Base-by-base conservation (phyloP, 92 coral and sea anemone species). In the Desmophyllum pertusum region DNA sequence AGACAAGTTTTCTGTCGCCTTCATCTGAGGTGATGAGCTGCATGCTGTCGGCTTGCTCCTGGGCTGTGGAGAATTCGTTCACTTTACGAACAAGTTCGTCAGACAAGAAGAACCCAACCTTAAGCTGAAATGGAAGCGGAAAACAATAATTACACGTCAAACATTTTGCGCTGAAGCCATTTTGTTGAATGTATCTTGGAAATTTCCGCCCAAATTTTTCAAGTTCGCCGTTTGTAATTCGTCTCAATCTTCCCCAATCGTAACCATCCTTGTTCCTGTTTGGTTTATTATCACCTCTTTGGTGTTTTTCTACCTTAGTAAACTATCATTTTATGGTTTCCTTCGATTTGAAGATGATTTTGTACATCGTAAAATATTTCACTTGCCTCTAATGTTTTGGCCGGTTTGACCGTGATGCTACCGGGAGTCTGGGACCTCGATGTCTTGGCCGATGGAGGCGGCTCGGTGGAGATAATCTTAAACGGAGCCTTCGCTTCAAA, bases 391-490 rank as follows among this genome's bases (percentile, higher is more conserved):
- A 94, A 59, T 53, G 92, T 96, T 84, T 90, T 91, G 79, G 90
- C 87, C 14, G 99, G 99, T 78, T 96, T 94, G 66, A 94, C 73
- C 25, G 95, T 92, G 48, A 92, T 73, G 75, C 84, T 75, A 0
- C 95, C 94, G 41, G 81, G 48, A 41, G 93, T 43, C 79, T 89
- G 93, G 73, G 94, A 77, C n/a, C 92, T 90, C 18, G 90, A 31
- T 6, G 95, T 78, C 76, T 94, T 94, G 71, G 93, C 97, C 15
- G 99, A 94, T 17, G 95, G 94, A 10, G 98, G 95, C 6, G 98
- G 89, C 43, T 89, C 98, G n/a, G 93, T 85, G 55, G 94, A 86
- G 10, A 90, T 43, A 9, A 96, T 50, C 40, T 79, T 83, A 84
- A 96, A 96, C 61, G 99, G 98, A 0, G 89, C 76, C 29, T 81